phyloP scores from a whole-genome alignment of 2,113 vertebrate genomes.

The Engraulis encrasicolus region DNA sequence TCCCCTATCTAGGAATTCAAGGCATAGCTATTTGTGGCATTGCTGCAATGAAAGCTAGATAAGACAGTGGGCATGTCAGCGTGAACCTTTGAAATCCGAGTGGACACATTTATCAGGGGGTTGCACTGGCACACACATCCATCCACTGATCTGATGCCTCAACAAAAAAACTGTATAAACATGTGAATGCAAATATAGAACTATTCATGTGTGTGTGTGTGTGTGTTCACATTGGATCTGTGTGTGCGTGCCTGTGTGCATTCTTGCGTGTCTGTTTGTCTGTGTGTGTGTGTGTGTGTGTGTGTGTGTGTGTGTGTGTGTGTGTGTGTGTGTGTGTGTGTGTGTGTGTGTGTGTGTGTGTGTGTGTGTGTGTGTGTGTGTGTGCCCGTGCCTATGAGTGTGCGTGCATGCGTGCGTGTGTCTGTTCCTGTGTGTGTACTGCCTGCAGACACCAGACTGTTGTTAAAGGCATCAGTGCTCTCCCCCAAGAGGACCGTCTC shows the following conservation, averaged over 20 bases:
- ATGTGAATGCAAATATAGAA: not conserved
- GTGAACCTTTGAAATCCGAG: not conserved
- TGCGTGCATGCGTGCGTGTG: not conserved
- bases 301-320: no score
- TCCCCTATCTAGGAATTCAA: constrained; percentile 48
- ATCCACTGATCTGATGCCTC: constrained; percentile 11
- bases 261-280: not conserved
- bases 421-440: not conserved
- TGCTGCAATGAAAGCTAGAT: constrained; percentile 52
- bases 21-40: constrained; percentile 53
- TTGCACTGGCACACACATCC: constrained; percentile 2
- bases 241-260: not conserved
- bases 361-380: no score
- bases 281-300: no score
- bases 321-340: no score
- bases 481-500: constrained; percentile 87
- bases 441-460: constrained; percentile 80
- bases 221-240: no score
- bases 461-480: constrained; percentile 81
- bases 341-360: not conserved
- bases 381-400: constrained; percentile 11
- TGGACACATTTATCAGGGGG: constrained; percentile 28
- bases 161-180: not conserved
- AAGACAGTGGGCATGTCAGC: constrained; percentile 21
- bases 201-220: not conserved